Percentiles rank a stretch among this genome's conserved stretches.
These are phyloP conservation scores for Agrilus biguttatus DNA, from an alignment of 2,888 invertebrate genomes.

Conservation along the genomic window DNA sequence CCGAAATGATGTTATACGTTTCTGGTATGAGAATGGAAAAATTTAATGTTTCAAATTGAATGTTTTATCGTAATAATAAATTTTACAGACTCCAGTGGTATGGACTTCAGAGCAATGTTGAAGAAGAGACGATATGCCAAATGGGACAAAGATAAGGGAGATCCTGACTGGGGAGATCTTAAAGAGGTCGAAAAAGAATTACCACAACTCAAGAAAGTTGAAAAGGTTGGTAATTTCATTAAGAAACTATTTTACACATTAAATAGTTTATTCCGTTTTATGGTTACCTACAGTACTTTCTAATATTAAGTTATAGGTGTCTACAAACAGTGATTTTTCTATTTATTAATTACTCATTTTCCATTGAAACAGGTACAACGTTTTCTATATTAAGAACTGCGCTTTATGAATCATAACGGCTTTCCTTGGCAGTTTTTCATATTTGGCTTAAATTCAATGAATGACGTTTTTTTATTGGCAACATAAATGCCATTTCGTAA, in stretches of 20 bases:
- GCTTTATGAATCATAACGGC: no score
- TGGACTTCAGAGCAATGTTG: constrained; percentile 98
- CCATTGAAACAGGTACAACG: no score
- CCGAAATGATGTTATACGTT: constrained; percentile 91
- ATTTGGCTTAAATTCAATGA: no score
- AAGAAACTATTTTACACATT: constrained; percentile 2
- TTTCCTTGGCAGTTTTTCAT: no score
- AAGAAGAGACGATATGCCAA: constrained; percentile 92
- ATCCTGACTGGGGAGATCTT: constrained; percentile 85
- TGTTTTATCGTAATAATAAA: neutral
- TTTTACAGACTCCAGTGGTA: constrained; percentile 77
- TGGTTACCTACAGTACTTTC: no score
- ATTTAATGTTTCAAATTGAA: neutral
- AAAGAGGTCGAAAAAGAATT: constrained; percentile 82
- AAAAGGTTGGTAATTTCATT: constrained; percentile 55
- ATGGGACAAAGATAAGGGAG: constrained; percentile 83
- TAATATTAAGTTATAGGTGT: no score
- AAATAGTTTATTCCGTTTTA: no score
- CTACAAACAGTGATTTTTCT: no score
- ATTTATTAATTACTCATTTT: no score
- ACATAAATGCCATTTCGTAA: no score
- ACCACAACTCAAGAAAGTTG: constrained; percentile 81
- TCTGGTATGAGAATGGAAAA: constrained; percentile 50
- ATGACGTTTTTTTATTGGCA: no score
- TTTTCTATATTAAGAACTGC: no score